Evolutionary conservation across 2,888 invertebrate genomes (phyloP), one percentile per base, ranked within the genome.

Genomic region (Meiosimyza decipiens): DNA sequence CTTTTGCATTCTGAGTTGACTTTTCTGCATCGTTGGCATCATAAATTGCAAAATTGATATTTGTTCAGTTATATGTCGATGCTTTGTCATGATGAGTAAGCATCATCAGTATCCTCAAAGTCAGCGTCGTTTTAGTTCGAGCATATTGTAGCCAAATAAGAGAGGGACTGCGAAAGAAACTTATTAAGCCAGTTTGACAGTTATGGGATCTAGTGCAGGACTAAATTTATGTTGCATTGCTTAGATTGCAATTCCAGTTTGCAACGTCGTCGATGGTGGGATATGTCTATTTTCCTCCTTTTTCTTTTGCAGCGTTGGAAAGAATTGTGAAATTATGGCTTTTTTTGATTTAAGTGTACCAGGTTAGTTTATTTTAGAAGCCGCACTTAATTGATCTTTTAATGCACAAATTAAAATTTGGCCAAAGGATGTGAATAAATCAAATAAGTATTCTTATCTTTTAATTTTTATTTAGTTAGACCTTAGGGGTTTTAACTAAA

Each of bases 1-100:
- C 51, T 51, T 55, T 67, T 67, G 67, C 47, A 67, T 57, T 18
- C 60, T 12, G 69, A 60, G 9, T 9, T 40, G 9, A 40, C 40
- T 40, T 40, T 40, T 40, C 40, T 40, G 40, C 9, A 9, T 40
- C 40, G 40, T 40, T 40, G 40, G 9, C 9, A 9, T 60, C 59
- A 62, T 69, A 69, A 69, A 69, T 69, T 52, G 60, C 69, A 60
- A 69, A 69, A 60, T 51, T 52, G 69, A 69, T 62, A 69, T 69
- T 69, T 69, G 59, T 52, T 51, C 69, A 62, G 69, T 62, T 69
- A 60, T 69, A 60, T 52, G 69, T 69, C 69, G 69, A 69, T 60
- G 60, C 28, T 49, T 15, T 51, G 68, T 50, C 60, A 69, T 15
- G 68, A 69, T 69, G 68, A 69, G 68, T 69, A 51, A 69, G 60